Evolutionary conservation across 2,797 vertebrate genomes (phyloP).

Genomic region (Eurystomus glaucurus): DNA sequence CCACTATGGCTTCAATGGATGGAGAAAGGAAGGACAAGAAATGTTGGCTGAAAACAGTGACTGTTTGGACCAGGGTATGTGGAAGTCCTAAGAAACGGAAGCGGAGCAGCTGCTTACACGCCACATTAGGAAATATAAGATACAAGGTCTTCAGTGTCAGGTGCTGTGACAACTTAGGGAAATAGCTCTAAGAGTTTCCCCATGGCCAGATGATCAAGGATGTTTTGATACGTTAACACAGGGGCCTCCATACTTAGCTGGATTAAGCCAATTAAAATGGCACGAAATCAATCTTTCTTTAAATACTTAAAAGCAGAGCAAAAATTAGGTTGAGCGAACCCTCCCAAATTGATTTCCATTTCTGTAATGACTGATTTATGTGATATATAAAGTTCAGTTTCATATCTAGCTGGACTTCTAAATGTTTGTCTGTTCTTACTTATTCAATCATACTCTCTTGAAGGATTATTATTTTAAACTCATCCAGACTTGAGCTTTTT

Average conservation of each 20-base stretch:
- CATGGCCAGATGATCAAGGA: constrained; percentile 1
- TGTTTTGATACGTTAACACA: constrained; percentile 46
- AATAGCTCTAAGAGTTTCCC: background rate
- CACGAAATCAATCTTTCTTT: constrained; percentile 68
- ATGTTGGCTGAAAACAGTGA: background rate
- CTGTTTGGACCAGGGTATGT: background rate
- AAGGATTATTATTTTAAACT: constrained; percentile 79
- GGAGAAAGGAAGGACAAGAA: background rate
- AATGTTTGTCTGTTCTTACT: constrained; percentile 62
- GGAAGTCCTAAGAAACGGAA: background rate
- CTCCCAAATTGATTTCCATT: constrained; percentile 70
- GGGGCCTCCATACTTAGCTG: constrained; percentile 34
- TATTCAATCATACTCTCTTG: constrained; percentile 72
- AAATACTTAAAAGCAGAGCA: constrained; percentile 66
- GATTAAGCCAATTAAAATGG: constrained; percentile 68
- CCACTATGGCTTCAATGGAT: background rate
- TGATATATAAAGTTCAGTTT: constrained; percentile 67
- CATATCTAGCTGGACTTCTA: constrained; percentile 50
- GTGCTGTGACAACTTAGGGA: background rate
- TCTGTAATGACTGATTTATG: constrained; percentile 70
- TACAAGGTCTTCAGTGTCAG: background rate
- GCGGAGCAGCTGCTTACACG: background rate
- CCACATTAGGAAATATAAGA: background rate
- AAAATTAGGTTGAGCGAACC: constrained; percentile 51
- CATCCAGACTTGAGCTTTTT: constrained; percentile 79